Evolutionary conservation across 2,888 invertebrate species (phyloP).

Genomic region (Lepidocyrtoides sp.): DNA sequence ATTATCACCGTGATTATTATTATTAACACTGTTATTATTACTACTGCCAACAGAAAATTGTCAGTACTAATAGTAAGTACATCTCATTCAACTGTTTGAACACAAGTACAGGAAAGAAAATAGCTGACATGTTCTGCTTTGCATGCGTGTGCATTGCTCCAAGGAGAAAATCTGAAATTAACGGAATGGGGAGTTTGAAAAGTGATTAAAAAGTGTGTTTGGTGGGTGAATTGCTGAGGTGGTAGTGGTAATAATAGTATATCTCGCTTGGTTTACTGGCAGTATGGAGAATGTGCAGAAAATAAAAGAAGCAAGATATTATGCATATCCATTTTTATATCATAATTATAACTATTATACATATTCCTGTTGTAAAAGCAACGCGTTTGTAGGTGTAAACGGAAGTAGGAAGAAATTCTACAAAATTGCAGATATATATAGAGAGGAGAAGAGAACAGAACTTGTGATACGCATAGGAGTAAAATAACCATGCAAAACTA

Average conservation of each 20-base stretch:
- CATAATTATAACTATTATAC: background rate
- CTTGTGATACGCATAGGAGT: background rate
- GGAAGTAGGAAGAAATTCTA: background rate
- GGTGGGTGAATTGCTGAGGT: constrained; percentile 6
- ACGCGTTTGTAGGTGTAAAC: background rate
- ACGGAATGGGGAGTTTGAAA: constrained; percentile 10
- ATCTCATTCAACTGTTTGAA: background rate
- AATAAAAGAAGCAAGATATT: constrained; percentile 22
- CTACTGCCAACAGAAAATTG: background rate
- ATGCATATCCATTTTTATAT: background rate
- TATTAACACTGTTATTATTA: background rate
- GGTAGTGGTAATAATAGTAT: background rate
- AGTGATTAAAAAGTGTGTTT: constrained; percentile 55
- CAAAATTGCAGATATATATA: too few relatives aligned
- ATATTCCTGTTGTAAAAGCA: background rate
- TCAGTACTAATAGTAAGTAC: background rate
- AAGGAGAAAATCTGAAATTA: constrained; percentile 36
- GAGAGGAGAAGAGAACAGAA: too few relatives aligned
- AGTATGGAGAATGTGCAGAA: background rate
- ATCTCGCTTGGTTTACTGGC: too few relatives aligned
- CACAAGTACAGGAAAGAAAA: background rate
- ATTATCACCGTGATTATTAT: background rate
- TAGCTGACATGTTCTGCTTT: background rate
- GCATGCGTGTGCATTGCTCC: background rate
- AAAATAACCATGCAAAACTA: constrained; percentile 54